These are phyloP conservation scores for Cephalopachus bancanus DNA, from an alignment of 2,797 vertebrate genomes.

Conservation along the genomic window DNA sequence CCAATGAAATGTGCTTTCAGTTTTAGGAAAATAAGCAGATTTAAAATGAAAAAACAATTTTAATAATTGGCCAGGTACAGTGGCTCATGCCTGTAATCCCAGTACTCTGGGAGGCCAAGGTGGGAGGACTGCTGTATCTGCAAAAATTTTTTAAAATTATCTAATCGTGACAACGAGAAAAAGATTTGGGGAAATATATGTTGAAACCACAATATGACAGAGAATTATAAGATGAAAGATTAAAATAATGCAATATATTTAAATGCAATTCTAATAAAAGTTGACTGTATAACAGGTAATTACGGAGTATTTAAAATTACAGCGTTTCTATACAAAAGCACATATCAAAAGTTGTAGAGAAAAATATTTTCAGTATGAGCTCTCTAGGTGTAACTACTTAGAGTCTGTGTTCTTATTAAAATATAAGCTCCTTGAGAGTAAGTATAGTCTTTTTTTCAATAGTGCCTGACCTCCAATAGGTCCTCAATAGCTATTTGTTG, in stretches of 20 bases:
- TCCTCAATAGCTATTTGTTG: conserved; percentile 65
- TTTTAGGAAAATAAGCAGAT: conserved; percentile 51
- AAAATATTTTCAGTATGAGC: neutral
- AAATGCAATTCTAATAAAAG: conserved; percentile 29
- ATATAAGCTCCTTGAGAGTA: neutral
- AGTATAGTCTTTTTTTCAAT: neutral
- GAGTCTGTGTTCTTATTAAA: conserved; percentile 3
- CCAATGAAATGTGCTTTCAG: neutral
- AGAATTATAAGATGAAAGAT: conserved; percentile 30
- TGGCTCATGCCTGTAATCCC: neutral
- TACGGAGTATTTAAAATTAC: conserved; percentile 36
- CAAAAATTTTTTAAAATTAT: conserved; percentile 9
- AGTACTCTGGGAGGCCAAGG: neutral
- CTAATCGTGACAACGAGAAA: conserved; percentile 37
- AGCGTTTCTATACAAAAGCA: neutral
- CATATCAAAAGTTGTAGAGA: conserved; percentile 24
- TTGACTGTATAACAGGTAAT: neutral
- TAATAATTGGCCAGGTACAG: too few relatives aligned
- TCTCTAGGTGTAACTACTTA: neutral
- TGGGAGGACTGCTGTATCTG: neutral
- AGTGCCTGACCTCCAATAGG: neutral
- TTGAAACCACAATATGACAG: neutral
- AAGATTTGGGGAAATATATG: conserved; percentile 8
- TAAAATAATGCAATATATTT: conserved; percentile 47
- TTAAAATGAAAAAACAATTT: conserved; percentile 20